Evolutionary conservation across 2,888 invertebrate genomes (phyloP).

Genomic region (Monoplex corrugatus): DNA sequence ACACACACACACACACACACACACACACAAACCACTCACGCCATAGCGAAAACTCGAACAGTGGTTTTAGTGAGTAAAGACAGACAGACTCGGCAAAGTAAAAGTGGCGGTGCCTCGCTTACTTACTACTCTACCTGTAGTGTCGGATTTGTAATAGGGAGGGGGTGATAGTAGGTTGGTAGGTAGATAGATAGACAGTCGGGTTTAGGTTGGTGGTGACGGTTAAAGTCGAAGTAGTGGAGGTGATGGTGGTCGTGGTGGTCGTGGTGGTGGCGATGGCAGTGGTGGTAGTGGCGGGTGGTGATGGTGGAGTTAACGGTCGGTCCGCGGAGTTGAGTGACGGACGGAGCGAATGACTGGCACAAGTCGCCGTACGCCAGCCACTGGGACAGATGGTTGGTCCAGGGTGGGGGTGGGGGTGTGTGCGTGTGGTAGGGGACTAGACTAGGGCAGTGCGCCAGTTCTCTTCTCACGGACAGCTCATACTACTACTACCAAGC

Average conservation of each 20-base stretch:
- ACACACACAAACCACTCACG: not conserved
- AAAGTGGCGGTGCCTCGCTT: too few relatives aligned
- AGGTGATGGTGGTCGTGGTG: not conserved
- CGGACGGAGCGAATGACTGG: not conserved
- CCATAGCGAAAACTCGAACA: too few relatives aligned
- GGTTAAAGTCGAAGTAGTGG: not conserved
- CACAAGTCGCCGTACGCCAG: not conserved
- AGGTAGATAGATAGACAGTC: too few relatives aligned
- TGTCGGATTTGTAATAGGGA: too few relatives aligned
- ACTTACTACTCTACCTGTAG: not conserved
- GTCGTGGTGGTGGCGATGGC: not conserved
- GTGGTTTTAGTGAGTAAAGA: too few relatives aligned
- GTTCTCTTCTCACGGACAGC: too few relatives aligned
- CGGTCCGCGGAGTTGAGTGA: not conserved
- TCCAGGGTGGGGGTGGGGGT: not conserved
- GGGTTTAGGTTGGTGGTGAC: too few relatives aligned
- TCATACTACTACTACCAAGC: not conserved
- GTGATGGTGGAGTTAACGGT: not conserved
- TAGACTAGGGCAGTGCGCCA: too few relatives aligned
- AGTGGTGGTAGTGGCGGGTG: not conserved
- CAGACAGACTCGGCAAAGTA: too few relatives aligned
- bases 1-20: not conserved
- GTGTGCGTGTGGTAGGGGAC: too few relatives aligned
- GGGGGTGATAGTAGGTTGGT: too few relatives aligned
- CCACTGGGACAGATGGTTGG: constrained; percentile 8